Percentiles rank a stretch among this genome's conserved stretches.
Conservation (phyloP, 2,888 invertebrate species). For the Polyommatus icarus region DNA sequence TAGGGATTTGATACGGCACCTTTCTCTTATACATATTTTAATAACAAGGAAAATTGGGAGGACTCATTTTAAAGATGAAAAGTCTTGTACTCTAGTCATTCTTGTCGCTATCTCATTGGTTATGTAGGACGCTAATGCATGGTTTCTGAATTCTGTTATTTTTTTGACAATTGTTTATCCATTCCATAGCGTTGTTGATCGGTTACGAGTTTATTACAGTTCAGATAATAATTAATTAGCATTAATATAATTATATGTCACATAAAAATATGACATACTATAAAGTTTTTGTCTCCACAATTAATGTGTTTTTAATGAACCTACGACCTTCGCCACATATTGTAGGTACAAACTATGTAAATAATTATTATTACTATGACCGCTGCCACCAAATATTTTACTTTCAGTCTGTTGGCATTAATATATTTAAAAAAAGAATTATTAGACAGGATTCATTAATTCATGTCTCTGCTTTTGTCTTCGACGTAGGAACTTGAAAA, state of each 20-base stretch:
- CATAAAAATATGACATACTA: too few species aligned
- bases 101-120: background rate
- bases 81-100: background rate
- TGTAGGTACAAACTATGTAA: background rate
- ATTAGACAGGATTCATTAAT: too few species aligned
- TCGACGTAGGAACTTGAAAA: background rate
- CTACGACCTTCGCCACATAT: background rate
- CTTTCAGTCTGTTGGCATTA: too few species aligned
- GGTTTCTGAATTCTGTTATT: background rate
- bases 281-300: background rate
- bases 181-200: background rate
- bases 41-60: background rate
- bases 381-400: background rate
- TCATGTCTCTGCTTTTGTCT: background rate
- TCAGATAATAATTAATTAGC: background rate
- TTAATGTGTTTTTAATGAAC: constrained; percentile 16
- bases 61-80: background rate
- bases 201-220: background rate
- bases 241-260: constrained; percentile 2
- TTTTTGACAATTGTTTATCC: background rate
- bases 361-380: background rate
- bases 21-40: too few species aligned
- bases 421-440: too few species aligned
- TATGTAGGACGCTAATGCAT: background rate
- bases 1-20: too few species aligned